Base-by-base conservation (phyloP, 2,888 invertebrate species). In the Acleris laterana region DNA sequence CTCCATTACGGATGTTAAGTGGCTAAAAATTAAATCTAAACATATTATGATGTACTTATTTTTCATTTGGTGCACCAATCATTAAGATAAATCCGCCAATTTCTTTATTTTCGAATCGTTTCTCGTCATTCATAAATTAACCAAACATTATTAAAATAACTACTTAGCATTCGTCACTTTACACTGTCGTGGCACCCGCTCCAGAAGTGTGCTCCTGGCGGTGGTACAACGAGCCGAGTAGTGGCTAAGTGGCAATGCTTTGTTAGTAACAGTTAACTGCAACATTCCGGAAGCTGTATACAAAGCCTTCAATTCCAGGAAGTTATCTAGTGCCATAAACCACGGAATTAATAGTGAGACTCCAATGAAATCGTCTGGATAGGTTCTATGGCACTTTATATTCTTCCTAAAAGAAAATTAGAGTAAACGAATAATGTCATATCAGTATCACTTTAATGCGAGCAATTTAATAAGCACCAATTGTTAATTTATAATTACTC, bases 251-350 rank as follows among this genome's bases (percentile, higher is more conserved):
- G n/a, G n/a, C n/a, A n/a, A 83, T 75, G 83, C 84, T 85, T 89
- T 83, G 90, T 92, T 93, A 92, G 88, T 91, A 85, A 85, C 85
- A 87, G 86, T 88, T 87, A 84, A 89, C 84, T 87, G 84, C 85
- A 92, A 93, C 93, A 93, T 90, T 93, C 93, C 93, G 91, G 81
- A 91, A 92, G 93, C 93, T 92, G 90, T 92, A 80, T 92, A 93
- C 93, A 93, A 92, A 91, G 92, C 92, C 86, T 88, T 89, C 87
- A 73, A 74, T 78, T 81, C 79, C 61, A 62, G 66, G 51, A 66
- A 66, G 66, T 51, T 62, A 66, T 56, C 46, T 7, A 66, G 62
- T 66, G 62, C 62, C 57, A 66, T 57, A 62, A 52, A 52, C 53
- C 50, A 56, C 4, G 32, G 13, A 38, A 19, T 17, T 32, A 44